Evolutionary conservation across 2,797 vertebrate species (phyloP), one percentile per base, ranked within the genome.

Genomic region (Spinus pinus): DNA sequence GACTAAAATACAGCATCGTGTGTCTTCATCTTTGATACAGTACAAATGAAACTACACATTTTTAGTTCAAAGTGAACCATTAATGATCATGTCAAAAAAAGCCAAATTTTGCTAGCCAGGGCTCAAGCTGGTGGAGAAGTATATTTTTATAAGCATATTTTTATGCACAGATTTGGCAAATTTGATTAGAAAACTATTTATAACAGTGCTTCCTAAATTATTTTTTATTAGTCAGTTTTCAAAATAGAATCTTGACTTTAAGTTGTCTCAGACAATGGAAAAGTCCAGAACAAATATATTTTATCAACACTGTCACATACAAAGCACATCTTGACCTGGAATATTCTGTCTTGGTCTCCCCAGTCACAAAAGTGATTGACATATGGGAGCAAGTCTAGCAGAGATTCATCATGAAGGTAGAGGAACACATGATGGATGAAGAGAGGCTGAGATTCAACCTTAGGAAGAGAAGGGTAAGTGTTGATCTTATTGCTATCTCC

Each of bases 401-500:
- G 53, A 60, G 10, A 78, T 27, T 51, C 56, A 70, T 28, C 33
- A 31, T 1, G 4, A 37, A 87, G 46, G 44, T 22, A 72, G 41
- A 50, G 57, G 46, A 82, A 62, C 33, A 71, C 10, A 28, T 6
- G 37, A 89, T 24, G 74, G 71, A 49, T 42, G 41, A 81, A 72
- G 18, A 90, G 23, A 66, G 41, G 13, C 64, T 77, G 60, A 85
- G 51, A 67, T 60, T 77, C 61, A 89, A 6, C 30, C 46, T 57
- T 31, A 78, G 16, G 49, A 90, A 81, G 56, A 79, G 23, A 84
- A 77, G 25, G 8, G 33, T 74, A 53, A 75, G 22, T n/a, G 13
- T n/a, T 85, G 56, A 73, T 85, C 56, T 91, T 82, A 92, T 41
- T 95, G 86, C 84, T 91, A 42, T 65, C 64, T 89, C 75, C 74